A percentile compares a stretch with the other conserved stretches of the same genome.
Conservation (phyloP, 2,888 invertebrate species). For the Ophioninae sp. region DNA sequence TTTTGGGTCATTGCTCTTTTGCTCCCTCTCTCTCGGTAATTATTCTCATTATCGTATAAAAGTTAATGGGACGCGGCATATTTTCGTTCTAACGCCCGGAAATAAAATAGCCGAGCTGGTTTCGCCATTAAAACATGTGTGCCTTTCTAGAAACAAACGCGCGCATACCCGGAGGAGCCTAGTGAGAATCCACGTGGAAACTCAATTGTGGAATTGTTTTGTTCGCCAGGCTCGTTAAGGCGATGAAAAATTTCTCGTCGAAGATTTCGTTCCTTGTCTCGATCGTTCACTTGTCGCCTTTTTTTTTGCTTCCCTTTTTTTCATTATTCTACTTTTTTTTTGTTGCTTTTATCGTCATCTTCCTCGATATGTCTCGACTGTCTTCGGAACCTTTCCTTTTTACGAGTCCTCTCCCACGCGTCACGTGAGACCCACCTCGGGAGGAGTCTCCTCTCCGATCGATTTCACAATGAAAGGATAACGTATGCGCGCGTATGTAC, state of each 20-base stretch:
- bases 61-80: conserved; percentile 7
- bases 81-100: conserved; percentile 30
- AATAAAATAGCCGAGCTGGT: conserved; percentile 33
- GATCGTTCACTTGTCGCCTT: background rate
- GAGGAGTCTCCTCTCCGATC: conserved; percentile 26
- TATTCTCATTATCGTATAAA: conserved; percentile 2
- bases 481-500: background rate
- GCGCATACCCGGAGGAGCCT: background rate
- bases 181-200: no score
- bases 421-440: conserved; percentile 33
- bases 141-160: no score
- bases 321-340: no score
- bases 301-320: background rate
- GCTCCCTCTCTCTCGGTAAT: no score
- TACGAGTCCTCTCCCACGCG: conserved; percentile 49
- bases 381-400: conserved; percentile 35
- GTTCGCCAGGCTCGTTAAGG: background rate
- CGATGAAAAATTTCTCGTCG: conserved; percentile 18
- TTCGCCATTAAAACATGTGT: no score
- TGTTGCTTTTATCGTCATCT: no score
- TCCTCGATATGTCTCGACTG: conserved; percentile 3
- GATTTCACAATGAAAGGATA: conserved; percentile 24
- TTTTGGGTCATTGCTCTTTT: no score
- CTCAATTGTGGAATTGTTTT: no score
- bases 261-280: background rate